These are phyloP conservation scores for Blomia tropicalis DNA, from an alignment of 2,888 invertebrate genomes.

Conservation along the genomic window DNA sequence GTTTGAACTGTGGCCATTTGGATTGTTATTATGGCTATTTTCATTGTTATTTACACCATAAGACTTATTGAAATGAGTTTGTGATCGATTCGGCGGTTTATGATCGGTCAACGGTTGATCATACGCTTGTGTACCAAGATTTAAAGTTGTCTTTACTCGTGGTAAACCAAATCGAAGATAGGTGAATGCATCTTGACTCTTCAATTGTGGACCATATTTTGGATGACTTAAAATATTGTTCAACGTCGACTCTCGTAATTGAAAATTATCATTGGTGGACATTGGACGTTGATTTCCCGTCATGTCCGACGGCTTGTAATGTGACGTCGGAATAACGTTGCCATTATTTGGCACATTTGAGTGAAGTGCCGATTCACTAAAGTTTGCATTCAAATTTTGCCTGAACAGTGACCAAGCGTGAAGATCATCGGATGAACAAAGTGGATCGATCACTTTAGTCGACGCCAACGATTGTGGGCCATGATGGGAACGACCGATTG, in stretches of 20 bases:
- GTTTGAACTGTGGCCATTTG: background rate
- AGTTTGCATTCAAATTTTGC: constrained; percentile 85
- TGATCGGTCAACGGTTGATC: background rate
- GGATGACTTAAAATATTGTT: constrained; percentile 77
- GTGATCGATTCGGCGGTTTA: background rate
- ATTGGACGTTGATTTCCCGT: background rate
- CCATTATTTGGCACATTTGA: background rate
- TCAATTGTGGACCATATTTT: constrained; percentile 61
- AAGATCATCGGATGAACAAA: constrained; percentile 49
- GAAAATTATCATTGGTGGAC: constrained; percentile 57
- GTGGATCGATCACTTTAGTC: background rate
- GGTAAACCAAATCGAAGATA: constrained; percentile 85
- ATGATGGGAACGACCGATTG: too few relatives aligned
- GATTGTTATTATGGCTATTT: background rate
- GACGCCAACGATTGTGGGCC: too few relatives aligned
- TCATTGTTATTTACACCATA: background rate
- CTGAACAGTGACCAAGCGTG: constrained; percentile 83
- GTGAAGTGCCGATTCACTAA: constrained; percentile 80
- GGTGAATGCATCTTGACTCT: constrained; percentile 58
- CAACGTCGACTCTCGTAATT: constrained; percentile 75
- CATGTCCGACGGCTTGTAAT: background rate
- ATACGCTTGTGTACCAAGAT: background rate
- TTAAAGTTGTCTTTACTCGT: constrained; percentile 36
- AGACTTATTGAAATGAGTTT: background rate
- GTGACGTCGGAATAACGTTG: background rate